These are phyloP conservation scores for Poeciliopsis gracilis DNA, from an alignment of 2,797 vertebrate species.

Conservation along the genomic window DNA sequence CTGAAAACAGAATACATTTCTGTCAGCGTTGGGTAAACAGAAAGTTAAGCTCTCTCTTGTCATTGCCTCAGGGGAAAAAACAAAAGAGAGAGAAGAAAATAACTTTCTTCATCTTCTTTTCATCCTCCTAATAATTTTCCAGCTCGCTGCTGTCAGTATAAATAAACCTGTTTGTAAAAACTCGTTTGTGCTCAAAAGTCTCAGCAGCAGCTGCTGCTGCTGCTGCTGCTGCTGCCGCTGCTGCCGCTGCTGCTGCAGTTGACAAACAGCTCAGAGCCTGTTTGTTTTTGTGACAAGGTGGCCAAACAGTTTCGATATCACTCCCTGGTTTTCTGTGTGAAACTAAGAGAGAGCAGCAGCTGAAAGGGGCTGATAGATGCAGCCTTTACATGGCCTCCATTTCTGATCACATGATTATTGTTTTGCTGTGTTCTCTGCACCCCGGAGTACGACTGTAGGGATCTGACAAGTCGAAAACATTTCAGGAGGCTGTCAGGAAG, in stretches of 20 bases:
- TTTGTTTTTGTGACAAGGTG: slow-evolving; percentile 46
- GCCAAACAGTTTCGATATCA: slow-evolving; percentile 31
- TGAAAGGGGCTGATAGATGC: slow-evolving; percentile 36
- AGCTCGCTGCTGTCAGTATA: background rate
- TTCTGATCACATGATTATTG: slow-evolving; percentile 69
- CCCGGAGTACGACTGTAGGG: slow-evolving; percentile 59
- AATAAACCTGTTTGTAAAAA: slow-evolving; percentile 37
- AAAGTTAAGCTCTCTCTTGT: background rate
- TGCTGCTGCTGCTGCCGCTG: background rate
- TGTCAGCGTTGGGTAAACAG: background rate
- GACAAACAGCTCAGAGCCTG: slow-evolving; percentile 14
- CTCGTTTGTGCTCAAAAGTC: slow-evolving; percentile 21
- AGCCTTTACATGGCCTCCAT: slow-evolving; percentile 58
- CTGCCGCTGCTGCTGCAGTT: background rate
- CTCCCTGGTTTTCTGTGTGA: slow-evolving; percentile 28
- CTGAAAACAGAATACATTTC: background rate
- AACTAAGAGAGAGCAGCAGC: slow-evolving; percentile 21
- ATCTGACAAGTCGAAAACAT: slow-evolving; percentile 74
- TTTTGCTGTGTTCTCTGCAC: slow-evolving; percentile 61
- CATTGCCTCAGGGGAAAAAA: background rate
- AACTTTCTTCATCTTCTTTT: background rate
- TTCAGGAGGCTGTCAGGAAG: slow-evolving; percentile 73
- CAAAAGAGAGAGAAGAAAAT: background rate
- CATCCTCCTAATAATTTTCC: slow-evolving; percentile 8
- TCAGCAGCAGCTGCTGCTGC: background rate